Percentiles rank a stretch among this genome's conserved stretches.
Evolutionary conservation across 2,113 vertebrate genomes (phyloP).

Genomic region (Aphyosemion australe): DNA sequence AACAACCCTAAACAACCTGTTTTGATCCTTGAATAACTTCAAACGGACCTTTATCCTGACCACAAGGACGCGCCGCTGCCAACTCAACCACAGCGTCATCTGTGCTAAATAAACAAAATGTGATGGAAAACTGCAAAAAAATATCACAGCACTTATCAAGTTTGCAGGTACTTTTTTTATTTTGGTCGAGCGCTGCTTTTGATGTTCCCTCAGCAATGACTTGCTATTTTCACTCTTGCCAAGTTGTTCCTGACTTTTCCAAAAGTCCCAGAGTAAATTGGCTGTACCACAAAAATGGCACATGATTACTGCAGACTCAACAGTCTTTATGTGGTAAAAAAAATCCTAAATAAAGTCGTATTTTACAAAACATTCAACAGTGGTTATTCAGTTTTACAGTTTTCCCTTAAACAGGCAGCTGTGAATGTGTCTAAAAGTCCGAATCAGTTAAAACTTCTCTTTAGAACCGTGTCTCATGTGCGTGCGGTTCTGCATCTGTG

Average conservation of each 20-base stretch:
- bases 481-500: constrained; percentile 12
- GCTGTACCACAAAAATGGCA: constrained; percentile 15
- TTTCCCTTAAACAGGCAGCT: not conserved
- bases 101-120: constrained; percentile 13
- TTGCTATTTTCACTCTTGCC: not conserved
- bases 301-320: constrained; percentile 5
- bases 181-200: not conserved
- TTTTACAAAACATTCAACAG: constrained; percentile 34
- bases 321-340: constrained; percentile 16
- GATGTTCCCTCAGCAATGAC: not conserved
- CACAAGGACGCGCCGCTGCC: constrained; percentile 4
- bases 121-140: not conserved
- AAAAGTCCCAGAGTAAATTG: not conserved
- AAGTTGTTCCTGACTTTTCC: not conserved
- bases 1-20: constrained; percentile 6
- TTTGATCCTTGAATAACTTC: constrained; percentile 19
- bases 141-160: not conserved
- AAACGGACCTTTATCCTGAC: constrained; percentile 29
- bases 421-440: not conserved
- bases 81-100: constrained; percentile 8
- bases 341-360: constrained; percentile 28
- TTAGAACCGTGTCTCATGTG: constrained; percentile 16
- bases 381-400: not conserved
- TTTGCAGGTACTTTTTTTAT: constrained; percentile 10
- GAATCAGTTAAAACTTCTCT: not conserved